Conservation (phyloP, 2,113 vertebrate species). For the Rhabdomys dilectus region DNA sequence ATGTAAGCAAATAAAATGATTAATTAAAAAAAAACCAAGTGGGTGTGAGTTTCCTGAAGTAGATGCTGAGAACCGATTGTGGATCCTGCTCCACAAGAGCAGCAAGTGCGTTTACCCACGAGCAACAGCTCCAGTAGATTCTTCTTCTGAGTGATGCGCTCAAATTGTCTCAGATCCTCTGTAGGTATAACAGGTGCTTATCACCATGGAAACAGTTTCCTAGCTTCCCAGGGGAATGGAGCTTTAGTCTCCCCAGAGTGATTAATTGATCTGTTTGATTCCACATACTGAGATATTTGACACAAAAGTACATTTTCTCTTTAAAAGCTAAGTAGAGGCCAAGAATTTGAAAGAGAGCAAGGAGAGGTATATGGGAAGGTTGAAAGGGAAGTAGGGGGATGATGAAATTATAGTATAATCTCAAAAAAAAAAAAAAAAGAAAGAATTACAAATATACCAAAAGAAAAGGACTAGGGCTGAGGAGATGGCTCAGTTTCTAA, state of each 20-base stretch:
- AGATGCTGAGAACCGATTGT: background rate
- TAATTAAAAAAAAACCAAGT: background rate
- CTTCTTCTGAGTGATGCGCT: background rate
- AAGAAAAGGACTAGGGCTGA: background rate
- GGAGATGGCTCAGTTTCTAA: background rate
- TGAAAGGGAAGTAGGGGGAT: background rate
- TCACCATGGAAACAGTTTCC: background rate
- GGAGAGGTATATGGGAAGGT: background rate
- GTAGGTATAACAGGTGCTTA: background rate
- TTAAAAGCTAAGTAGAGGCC: background rate
- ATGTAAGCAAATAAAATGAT: too few species aligned
- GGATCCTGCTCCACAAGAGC: background rate
- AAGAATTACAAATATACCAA: background rate
- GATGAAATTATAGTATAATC: background rate
- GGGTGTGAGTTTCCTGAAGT: background rate
- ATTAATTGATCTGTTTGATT: background rate
- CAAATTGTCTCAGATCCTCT: background rate
- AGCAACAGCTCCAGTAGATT: background rate
- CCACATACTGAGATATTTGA: background rate
- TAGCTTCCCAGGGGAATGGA: background rate
- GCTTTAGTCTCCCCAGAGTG: background rate
- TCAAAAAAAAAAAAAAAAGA: background rate
- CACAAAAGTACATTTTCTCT: background rate
- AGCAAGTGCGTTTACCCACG: background rate
- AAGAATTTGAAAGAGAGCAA: background rate